Evolutionary conservation across 2,797 vertebrate genomes (phyloP), one percentile per base, ranked within the genome.

Genomic region (Sebastes oblongus): DNA sequence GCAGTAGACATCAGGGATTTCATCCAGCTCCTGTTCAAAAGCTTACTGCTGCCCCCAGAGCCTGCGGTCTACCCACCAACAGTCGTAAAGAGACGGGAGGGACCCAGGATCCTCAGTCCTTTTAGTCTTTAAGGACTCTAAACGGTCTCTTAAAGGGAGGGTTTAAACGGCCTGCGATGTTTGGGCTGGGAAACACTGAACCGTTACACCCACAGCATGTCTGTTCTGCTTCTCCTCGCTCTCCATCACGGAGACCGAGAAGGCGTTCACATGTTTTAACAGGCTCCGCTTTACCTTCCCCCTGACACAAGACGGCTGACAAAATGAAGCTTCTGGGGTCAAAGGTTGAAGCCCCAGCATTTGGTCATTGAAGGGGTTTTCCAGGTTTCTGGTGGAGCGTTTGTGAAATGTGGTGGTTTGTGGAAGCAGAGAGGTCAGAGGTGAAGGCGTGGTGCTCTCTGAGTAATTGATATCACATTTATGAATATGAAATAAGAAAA

Each of bases 231-330:
- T 90, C 83, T 88, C 62, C 56, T 25, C 55, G 73, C 83, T 59
- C 81, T 91, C 81, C 71, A 88, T 93, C 89, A 89, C 2, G 3
- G 25, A 70, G 75, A 78, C 24, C 50, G 80, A 90, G 88, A 86
- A 92, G 89, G 91, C 87, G 90, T 90, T 88, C 84, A 71, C 80
- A 69, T 83, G 85, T 79, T 92, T 93, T 91, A 89, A 72, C 91
- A 91, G 91, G 77, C 90, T 89, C 54, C 0, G 32, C 78, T 86
- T 85, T 72, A 88, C 62, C 55, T 52, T 72, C 68, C 81, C 79
- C 68, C 58, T 55, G 64, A 82, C 65, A 55, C 60, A 67, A 32
- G 66, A 81, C 82, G 80, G 64, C 80, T 79, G 79, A 78, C 75
- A 78, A 79, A 79, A 75, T 73, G n/a, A 72, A 71, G 56, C 66